A percentile compares a stretch with the other conserved stretches of the same genome.
Evolutionary conservation across 2,113 vertebrate genomes (phyloP).

Genomic region (Dipodomys merriami): DNA sequence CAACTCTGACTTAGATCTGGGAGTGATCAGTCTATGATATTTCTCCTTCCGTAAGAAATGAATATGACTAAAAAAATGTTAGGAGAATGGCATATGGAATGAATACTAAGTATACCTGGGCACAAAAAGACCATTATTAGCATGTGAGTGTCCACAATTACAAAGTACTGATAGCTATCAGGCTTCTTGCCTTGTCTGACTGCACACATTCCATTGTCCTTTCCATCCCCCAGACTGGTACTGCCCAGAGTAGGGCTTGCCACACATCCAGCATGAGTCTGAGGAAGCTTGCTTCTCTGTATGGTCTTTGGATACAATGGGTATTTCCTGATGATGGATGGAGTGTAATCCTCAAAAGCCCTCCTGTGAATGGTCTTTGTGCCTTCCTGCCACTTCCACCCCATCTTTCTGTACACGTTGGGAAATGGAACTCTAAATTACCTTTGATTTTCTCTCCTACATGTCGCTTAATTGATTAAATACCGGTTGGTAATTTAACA

Average conservation of each 20-base stretch:
- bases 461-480: slow-evolving; percentile 69
- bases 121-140: neutral
- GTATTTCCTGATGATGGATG: neutral
- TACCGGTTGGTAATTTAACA: slow-evolving; percentile 70
- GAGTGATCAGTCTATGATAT: slow-evolving; percentile 4
- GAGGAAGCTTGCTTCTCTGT: neutral
- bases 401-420: slow-evolving; percentile 6
- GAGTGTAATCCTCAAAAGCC: neutral
- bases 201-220: neutral
- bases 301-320: neutral
- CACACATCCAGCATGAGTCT: neutral
- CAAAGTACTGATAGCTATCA: neutral
- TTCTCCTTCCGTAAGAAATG: slow-evolving; percentile 29
- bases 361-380: neutral
- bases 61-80: slow-evolving; percentile 11
- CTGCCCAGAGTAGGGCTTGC: neutral
- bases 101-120: neutral
- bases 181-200: neutral
- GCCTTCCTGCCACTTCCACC: slow-evolving; percentile 21
- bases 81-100: neutral
- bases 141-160: neutral
- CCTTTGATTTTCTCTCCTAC: slow-evolving; percentile 75
- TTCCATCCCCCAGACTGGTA: neutral
- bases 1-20: slow-evolving; percentile 48
- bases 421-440: slow-evolving; percentile 71